Base-by-base conservation (phyloP, 2,113 vertebrate species). In the Zapus hudsonius region DNA sequence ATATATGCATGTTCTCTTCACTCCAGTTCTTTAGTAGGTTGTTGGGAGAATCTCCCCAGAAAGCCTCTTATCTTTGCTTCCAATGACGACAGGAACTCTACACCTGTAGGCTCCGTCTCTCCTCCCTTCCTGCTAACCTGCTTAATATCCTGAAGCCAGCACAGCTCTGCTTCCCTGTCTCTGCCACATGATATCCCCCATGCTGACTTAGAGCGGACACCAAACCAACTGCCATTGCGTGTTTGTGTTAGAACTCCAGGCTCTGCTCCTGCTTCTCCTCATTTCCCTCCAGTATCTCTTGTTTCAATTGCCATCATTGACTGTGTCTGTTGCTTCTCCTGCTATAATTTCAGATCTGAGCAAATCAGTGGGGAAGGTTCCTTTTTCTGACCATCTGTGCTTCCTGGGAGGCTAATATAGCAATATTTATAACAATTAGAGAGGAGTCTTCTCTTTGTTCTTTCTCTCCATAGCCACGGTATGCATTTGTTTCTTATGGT, bases 391-490 rank as follows among this genome's bases (percentile, higher is more conserved):
- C 87, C 95, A 82, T 91, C 87, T 96, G 78, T 88, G 69, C 92
- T 91, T 52, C 85, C 73, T 76, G 55, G 91, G 94, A 96, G 94
- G 94, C 88, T 92, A 94, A 91, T 94, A 36, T 63, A 63, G 84
- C 64, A 84, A 72, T 87, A 83, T 94, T 91, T 93, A 81, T 91
- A 94, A 95, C 40, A 89, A 81, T 93, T 89, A 93, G 83, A 79
- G 93, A 84, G 3, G 59, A 66, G 22, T 20, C 73, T 96, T 90
- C 23, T 19, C 67, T 92, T 95, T 80, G 59, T 40, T 92, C 36
- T 42, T 84, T 87, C 38, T 22, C 57, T 93, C 85, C 9, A 27
- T 66, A 31, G 63, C 63, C 15, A 29, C 7, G 25, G 11, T 33
- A 29, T 78, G 69, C 64, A 17, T 75, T 91, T 84, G 33, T 85